These are phyloP conservation scores for Zaprionus kolodkinae DNA, from an alignment of 1,140 invertebrate species.

Conservation along the genomic window DNA sequence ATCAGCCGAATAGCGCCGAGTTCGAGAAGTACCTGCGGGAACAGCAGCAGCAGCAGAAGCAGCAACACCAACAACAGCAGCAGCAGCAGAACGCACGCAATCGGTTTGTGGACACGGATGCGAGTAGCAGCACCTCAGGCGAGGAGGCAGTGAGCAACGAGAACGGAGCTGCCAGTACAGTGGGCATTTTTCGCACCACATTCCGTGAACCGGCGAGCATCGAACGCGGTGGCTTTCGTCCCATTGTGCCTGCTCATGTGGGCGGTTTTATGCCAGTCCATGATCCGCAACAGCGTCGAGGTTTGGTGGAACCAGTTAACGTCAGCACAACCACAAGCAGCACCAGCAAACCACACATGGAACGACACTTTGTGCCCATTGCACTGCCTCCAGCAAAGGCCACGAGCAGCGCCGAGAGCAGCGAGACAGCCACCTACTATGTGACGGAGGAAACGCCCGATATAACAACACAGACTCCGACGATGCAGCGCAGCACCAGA, in stretches of 20 bases:
- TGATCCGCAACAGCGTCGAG: constrained; percentile 73
- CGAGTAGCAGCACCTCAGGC: constrained; percentile 83
- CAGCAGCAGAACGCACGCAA: constrained; percentile 49
- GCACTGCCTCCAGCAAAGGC: not conserved
- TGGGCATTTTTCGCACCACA: constrained; percentile 82
- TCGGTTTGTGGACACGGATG: constrained; percentile 56
- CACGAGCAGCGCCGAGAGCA: constrained; percentile 29
- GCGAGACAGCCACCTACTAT: constrained; percentile 67
- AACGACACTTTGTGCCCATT: constrained; percentile 66
- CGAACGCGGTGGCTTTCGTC: constrained; percentile 90
- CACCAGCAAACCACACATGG: constrained; percentile 33
- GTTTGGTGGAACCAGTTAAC: constrained; percentile 66
- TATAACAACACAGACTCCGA: constrained; percentile 39
- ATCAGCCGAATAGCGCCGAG: constrained; percentile 81
- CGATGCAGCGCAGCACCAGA: constrained; percentile 41
- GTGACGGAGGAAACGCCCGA: constrained; percentile 67
- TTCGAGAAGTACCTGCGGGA: constrained; percentile 80
- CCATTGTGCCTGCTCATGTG: constrained; percentile 88
- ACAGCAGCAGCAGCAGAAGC: constrained; percentile 47
- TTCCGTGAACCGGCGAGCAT: constrained; percentile 87
- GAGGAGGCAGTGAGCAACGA: constrained; percentile 81
- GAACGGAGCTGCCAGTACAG: constrained; percentile 57
- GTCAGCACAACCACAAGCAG: constrained; percentile 43
- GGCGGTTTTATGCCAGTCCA: constrained; percentile 88
- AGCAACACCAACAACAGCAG: constrained; percentile 39